Conservation (phyloP, 1,140 invertebrate species). For the Aporrectodea caliginosa region DNA sequence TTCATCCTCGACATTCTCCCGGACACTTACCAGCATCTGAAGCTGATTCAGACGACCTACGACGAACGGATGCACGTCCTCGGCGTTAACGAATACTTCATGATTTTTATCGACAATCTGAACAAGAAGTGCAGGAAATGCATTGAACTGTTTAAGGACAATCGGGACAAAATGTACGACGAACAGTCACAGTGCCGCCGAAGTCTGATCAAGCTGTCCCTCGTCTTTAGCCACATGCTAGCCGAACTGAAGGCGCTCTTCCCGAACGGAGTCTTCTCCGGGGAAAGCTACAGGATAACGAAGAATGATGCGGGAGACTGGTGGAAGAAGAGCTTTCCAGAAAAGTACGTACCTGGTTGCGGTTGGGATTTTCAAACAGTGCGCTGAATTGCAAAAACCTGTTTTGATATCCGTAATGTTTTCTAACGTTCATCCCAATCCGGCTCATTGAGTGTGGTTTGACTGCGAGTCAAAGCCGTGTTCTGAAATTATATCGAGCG, state of each 20-base stretch:
- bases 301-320: constrained; percentile 99
- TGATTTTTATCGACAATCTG: constrained; percentile 95
- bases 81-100: constrained; percentile 89
- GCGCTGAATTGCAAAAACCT: too few relatives aligned
- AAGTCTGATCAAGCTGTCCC: constrained; percentile 93
- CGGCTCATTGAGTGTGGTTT: too few relatives aligned
- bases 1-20: constrained; percentile 99
- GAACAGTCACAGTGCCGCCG: constrained; percentile 90
- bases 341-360: constrained; percentile 1
- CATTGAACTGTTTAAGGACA: constrained; percentile 96
- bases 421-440: too few relatives aligned
- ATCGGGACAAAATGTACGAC: constrained; percentile 90
- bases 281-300: constrained; percentile 97
- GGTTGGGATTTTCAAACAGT: too few relatives aligned
- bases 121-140: constrained; percentile 98
- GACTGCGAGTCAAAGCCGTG: too few relatives aligned
- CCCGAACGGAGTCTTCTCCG: constrained; percentile 88
- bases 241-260: constrained; percentile 97
- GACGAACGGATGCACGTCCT: constrained; percentile 85
- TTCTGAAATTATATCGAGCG: too few relatives aligned
- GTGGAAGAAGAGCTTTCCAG: constrained; percentile 62
- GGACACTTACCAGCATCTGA: constrained; percentile 93
- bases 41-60: constrained; percentile 89
- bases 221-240: constrained; percentile 99
- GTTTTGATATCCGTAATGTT: too few relatives aligned